Conservation (phyloP, 2,888 invertebrate genomes). For the Xestia c-nigrum region DNA sequence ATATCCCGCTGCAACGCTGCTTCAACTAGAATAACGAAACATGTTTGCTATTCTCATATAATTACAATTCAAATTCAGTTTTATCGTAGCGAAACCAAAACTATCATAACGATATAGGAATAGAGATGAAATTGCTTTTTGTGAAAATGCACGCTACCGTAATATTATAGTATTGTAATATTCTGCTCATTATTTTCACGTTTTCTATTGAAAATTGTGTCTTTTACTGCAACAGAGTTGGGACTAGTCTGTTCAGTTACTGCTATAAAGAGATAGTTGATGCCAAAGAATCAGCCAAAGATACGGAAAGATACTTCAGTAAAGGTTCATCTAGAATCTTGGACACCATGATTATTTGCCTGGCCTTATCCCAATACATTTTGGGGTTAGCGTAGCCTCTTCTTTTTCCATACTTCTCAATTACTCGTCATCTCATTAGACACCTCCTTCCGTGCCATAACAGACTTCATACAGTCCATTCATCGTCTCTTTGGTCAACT, state of each 20-base stretch:
- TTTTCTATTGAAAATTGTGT: conserved; percentile 3
- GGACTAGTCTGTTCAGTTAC: background rate
- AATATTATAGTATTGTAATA: conserved; percentile 4
- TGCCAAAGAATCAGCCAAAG: background rate
- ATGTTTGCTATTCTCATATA: conserved; percentile 22
- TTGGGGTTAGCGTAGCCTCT: no score
- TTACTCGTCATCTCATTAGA: no score
- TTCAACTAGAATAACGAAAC: conserved; percentile 1
- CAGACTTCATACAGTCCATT: no score
- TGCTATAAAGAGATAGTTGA: conserved; percentile 4
- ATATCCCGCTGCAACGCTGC: background rate
- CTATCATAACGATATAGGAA: background rate
- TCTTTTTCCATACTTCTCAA: no score
- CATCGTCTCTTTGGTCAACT: no score
- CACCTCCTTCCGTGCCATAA: no score
- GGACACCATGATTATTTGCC: no score
- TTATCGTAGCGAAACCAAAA: background rate
- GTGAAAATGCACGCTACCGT: background rate
- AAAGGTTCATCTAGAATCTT: background rate
- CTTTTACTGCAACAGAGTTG: background rate
- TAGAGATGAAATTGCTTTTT: conserved; percentile 7
- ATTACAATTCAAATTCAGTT: conserved; percentile 29
- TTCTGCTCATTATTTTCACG: conserved; percentile 4
- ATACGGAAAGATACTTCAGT: background rate
- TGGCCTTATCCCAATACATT: no score